Percentiles rank a stretch among this genome's conserved stretches.
Conservation (phyloP, 2,888 invertebrate genomes). For the Ectropis crepuscularia region DNA sequence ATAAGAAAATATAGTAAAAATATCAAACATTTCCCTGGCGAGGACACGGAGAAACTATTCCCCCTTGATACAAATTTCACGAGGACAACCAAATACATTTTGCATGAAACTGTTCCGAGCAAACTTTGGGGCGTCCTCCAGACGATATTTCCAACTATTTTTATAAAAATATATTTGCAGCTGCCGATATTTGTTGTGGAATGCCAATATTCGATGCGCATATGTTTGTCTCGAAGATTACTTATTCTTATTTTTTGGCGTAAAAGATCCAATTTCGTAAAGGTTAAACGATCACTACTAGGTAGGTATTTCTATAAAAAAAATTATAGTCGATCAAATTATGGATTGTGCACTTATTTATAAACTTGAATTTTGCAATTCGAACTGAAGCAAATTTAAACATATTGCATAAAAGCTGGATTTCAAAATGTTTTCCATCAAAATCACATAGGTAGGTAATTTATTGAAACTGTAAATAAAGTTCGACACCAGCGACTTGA, state of each 20-base stretch:
- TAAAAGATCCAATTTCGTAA: no score
- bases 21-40: conserved; percentile 57
- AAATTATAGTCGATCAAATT: no score
- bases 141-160: conserved; percentile 60
- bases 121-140: conserved; percentile 51
- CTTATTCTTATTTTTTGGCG: conserved; percentile 5
- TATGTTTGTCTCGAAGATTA: conserved; percentile 18
- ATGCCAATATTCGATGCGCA: conserved; percentile 21
- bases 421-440: no score
- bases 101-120: conserved; percentile 68
- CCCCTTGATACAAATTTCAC: conserved; percentile 67
- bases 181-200: conserved; percentile 39
- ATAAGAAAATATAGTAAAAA: conserved; percentile 56
- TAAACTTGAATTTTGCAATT: no score
- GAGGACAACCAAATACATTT: conserved; percentile 71
- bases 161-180: conserved; percentile 50
- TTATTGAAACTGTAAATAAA: no score
- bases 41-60: conserved; percentile 59
- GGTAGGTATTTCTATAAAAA: no score
- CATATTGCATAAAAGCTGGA: no score
- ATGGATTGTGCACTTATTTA: no score
- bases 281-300: no score
- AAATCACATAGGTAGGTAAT: no score
- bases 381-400: no score
- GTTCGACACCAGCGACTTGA: no score